These are phyloP conservation scores for Parelbella ahira DNA, from an alignment of 2,888 invertebrate species.

Conservation along the genomic window DNA sequence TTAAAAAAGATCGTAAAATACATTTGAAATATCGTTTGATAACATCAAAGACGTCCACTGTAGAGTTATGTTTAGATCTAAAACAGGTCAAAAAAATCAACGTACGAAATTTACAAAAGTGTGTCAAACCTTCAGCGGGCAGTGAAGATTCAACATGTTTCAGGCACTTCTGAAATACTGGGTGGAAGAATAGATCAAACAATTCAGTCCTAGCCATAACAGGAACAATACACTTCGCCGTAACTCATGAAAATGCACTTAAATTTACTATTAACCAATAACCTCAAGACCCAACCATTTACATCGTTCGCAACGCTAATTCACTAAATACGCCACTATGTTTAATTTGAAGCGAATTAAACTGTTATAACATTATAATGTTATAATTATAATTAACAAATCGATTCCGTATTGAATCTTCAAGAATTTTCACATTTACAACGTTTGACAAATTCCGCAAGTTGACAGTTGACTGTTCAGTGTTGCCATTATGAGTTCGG, in stretches of 20 bases:
- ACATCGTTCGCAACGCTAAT: slow-evolving; percentile 36
- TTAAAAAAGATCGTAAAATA: too few species aligned
- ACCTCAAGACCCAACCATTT: slow-evolving; percentile 56
- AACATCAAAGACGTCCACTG: too few species aligned
- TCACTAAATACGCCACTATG: slow-evolving; percentile 23
- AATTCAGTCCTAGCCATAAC: slow-evolving; percentile 75
- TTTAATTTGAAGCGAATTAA: slow-evolving; percentile 34
- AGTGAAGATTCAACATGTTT: slow-evolving; percentile 69
- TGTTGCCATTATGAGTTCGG: slow-evolving; percentile 44
- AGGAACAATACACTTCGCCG: slow-evolving; percentile 43
- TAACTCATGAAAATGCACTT: slow-evolving; percentile 56
- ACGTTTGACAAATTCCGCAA: slow-evolving; percentile 63
- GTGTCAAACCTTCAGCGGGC: slow-evolving; percentile 57
- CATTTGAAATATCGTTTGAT: too few species aligned
- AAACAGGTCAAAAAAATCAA: too few species aligned
- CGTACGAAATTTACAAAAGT: too few species aligned
- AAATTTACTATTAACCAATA: slow-evolving; percentile 56
- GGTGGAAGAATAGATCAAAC: slow-evolving; percentile 78
- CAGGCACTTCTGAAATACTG: slow-evolving; percentile 77
- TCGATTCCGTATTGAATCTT: slow-evolving; percentile 5
- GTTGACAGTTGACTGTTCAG: slow-evolving; percentile 31
- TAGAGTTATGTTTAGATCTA: too few species aligned
- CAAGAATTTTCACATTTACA: slow-evolving; percentile 12
- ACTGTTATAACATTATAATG: slow-evolving; percentile 30
- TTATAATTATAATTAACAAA: slow-evolving; percentile 37